Conservation (phyloP, 2,113 vertebrate genomes). For the Sprattus sprattus region DNA sequence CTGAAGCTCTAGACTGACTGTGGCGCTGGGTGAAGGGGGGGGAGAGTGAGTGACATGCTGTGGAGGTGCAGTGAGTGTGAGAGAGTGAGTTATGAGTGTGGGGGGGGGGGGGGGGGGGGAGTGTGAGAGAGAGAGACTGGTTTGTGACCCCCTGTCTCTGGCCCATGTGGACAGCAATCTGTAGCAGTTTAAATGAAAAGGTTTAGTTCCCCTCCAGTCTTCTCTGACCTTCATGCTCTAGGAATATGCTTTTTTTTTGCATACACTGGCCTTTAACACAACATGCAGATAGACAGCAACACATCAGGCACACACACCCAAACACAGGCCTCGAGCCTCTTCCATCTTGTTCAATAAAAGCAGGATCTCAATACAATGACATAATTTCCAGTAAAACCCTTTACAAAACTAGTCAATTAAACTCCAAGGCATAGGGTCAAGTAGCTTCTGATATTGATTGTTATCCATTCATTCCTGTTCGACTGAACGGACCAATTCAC, state of each 20-base stretch:
- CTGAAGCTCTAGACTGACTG: not conserved
- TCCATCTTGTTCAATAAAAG: not conserved
- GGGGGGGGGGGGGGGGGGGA: not conserved
- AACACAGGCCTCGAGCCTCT: not conserved
- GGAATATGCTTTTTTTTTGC: too few species aligned
- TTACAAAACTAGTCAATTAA: not conserved
- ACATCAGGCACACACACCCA: not conserved
- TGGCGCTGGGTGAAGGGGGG: not conserved
- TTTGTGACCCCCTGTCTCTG: conserved; percentile 22
- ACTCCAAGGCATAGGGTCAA: not conserved
- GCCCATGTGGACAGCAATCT: not conserved
- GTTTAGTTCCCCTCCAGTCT: not conserved
- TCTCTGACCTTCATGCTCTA: not conserved
- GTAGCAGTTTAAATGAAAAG: not conserved
- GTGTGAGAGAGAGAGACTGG: not conserved
- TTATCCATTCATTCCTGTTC: not conserved
- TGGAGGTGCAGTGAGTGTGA: not conserved
- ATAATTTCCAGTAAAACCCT: not conserved
- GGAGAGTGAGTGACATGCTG: not conserved
- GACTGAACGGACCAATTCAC: not conserved
- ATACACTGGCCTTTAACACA: not conserved
- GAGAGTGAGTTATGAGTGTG: not conserved
- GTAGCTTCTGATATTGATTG: not conserved
- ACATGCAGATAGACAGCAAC: not conserved
- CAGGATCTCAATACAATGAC: conserved; percentile 4